A percentile compares a stretch with the other conserved stretches of the same genome.
Conservation (phyloP, 2,888 invertebrate species). For the Mylabris sibirica region DNA sequence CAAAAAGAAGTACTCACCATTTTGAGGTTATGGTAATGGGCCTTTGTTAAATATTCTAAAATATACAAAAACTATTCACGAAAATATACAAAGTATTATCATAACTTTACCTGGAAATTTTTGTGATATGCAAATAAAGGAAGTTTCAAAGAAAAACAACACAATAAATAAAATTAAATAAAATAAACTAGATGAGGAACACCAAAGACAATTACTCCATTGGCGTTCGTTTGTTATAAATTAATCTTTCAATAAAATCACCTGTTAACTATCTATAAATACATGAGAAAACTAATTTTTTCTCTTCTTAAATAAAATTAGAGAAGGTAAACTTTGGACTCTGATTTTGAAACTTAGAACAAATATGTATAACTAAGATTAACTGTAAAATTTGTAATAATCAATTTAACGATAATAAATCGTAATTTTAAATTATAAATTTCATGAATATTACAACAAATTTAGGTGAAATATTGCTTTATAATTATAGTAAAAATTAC, state of each 20-base stretch:
- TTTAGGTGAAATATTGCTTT: too few relatives aligned
- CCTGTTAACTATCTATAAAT: neutral
- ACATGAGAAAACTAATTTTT: neutral
- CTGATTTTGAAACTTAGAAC: neutral
- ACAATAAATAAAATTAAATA: neutral
- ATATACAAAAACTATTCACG: too few relatives aligned
- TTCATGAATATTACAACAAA: too few relatives aligned
- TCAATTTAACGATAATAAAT: too few relatives aligned
- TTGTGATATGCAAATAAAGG: neutral
- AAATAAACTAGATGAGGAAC: neutral
- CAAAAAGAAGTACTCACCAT: constrained; percentile 8
- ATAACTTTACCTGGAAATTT: neutral
- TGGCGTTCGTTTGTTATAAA: neutral
- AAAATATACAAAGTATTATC: neutral
- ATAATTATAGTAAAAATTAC: neutral
- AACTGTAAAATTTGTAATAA: too few relatives aligned
- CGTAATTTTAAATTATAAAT: too few relatives aligned
- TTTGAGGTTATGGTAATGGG: constrained; percentile 16
- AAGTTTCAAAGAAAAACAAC: neutral
- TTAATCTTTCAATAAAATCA: neutral
- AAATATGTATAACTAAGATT: too few relatives aligned
- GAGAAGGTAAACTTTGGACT: neutral
- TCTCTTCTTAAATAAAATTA: neutral
- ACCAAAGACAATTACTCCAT: neutral
- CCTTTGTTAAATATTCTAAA: neutral